Conservation (phyloP, 30 jellyfish, hydroid and myxozoan species). For the Turritopsis dohrnii region DNA sequence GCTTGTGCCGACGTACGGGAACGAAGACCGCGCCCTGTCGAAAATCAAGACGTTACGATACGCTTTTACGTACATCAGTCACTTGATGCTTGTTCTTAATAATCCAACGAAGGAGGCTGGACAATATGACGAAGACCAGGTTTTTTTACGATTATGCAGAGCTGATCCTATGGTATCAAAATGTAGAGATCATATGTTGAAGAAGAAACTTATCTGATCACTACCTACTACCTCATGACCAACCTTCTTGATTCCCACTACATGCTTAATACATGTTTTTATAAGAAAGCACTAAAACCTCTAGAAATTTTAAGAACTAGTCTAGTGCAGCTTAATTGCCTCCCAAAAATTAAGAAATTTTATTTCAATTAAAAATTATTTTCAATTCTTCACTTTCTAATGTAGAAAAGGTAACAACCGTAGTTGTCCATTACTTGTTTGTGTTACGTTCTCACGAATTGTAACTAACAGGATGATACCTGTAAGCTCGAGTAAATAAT, state of each 20-base stretch:
- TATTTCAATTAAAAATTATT: too few relatives aligned
- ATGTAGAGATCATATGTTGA: slow-evolving; percentile 8
- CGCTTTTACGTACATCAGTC: slow-evolving; percentile 76
- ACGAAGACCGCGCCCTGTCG: slow-evolving; percentile 79
- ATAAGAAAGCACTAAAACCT: too few relatives aligned
- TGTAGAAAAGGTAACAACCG: too few relatives aligned
- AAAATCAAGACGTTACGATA: slow-evolving; percentile 77
- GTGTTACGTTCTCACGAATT: too few relatives aligned
- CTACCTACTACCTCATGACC: background rate
- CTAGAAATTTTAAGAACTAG: too few relatives aligned
- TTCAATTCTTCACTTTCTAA: too few relatives aligned
- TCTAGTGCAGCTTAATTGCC: too few relatives aligned
- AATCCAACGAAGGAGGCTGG: slow-evolving; percentile 5
- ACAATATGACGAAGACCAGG: background rate
- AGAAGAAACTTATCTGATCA: background rate
- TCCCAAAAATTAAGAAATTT: too few relatives aligned
- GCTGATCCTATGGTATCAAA: background rate
- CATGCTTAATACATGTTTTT: too few relatives aligned
- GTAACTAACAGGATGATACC: too few relatives aligned
- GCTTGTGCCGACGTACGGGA: slow-evolving; percentile 80
- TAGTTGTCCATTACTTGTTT: too few relatives aligned
- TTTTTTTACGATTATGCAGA: slow-evolving; percentile 1
- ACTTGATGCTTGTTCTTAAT: slow-evolving; percentile 22
- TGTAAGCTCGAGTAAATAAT: too few relatives aligned
- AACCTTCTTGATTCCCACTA: background rate